Evolutionary conservation across 2,113 vertebrate species (phyloP), one percentile per base, ranked within the genome.

Genomic region (Saiga tatarica): DNA sequence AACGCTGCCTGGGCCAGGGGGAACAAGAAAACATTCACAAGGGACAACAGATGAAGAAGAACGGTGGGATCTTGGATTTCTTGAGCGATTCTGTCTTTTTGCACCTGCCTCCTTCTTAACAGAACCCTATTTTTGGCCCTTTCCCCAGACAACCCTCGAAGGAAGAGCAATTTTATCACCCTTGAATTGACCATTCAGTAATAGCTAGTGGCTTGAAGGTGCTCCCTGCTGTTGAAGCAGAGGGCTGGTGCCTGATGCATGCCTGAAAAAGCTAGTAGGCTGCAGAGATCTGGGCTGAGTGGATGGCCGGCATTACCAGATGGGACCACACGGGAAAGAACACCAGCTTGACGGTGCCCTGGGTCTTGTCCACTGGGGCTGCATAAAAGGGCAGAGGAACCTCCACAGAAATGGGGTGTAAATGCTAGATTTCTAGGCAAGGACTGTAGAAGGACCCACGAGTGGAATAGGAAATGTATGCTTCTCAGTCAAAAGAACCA

Each of bases 1-100:
- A n/a, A n/a, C n/a, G n/a, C n/a, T 11, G 19, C n/a, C 42, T 78
- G 28, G 57, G 21, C 11, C 6, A 4, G 0, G 3, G 5, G 47
- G 25, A 83, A 13, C 26, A 82, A 83, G 79, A 47, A 60, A 71
- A 83, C 16, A 16, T 64, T 36, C 60, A 36, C 53, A 5, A 81
- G 33, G 45, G 47, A 64, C 9, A 78, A 16, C 57, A 60, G 36
- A 12, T 60, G n/a, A 53, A 74, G 64, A 47, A 55, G 19, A 86
- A 57, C 4, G 1, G 15, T 28, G 28, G 50, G 7, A 11, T 7
- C 42, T 21, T 81, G 64, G 25, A 64, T 39, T 84, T 95, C 42
- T 67, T 57, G 60, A 93, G 7, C 16, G 19, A 26, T 62, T 83
- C 67, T 57, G 33, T 62, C 74, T 87, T 7, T 47, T 88, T 79